Evolutionary conservation across 2,113 vertebrate genomes (phyloP).

Genomic region (Cairina moschata): DNA sequence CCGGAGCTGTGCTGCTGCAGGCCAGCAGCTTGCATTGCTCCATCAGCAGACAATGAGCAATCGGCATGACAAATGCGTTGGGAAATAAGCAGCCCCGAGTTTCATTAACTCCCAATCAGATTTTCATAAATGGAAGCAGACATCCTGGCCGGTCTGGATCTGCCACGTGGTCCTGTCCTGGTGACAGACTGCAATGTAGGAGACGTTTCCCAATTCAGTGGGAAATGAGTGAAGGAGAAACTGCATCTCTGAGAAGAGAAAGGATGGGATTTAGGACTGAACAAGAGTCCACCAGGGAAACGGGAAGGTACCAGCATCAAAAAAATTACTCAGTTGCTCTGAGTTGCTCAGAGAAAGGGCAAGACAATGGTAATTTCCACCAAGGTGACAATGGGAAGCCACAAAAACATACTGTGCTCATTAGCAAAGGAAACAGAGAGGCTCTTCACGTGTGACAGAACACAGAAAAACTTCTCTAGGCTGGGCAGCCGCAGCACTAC

Average conservation of each 20-base stretch:
- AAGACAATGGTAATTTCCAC: not conserved
- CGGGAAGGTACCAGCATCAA: not conserved
- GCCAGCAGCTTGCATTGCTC: not conserved
- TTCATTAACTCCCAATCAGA: not conserved
- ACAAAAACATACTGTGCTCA: not conserved
- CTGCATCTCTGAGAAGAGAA: not conserved
- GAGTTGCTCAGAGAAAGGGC: not conserved
- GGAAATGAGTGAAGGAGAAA: not conserved
- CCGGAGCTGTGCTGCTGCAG: fast-evolving
- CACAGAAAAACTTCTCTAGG: not conserved
- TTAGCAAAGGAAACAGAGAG: not conserved
- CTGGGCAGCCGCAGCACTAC: not conserved
- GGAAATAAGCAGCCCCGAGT: not conserved
- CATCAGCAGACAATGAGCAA: not conserved
- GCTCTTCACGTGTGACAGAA: not conserved
- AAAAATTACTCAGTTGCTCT: not conserved
- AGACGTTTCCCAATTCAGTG: not conserved
- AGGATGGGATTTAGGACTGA: not conserved
- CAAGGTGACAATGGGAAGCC: not conserved
- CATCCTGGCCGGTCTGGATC: not conserved
- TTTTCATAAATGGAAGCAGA: slow-evolving; percentile 21
- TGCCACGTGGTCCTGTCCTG: not conserved
- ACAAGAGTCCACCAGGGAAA: not conserved
- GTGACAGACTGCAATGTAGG: not conserved
- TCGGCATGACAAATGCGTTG: fast-evolving